Evolutionary conservation across 2,888 invertebrate genomes (phyloP).

Genomic region (Syrista parreyssii): DNA sequence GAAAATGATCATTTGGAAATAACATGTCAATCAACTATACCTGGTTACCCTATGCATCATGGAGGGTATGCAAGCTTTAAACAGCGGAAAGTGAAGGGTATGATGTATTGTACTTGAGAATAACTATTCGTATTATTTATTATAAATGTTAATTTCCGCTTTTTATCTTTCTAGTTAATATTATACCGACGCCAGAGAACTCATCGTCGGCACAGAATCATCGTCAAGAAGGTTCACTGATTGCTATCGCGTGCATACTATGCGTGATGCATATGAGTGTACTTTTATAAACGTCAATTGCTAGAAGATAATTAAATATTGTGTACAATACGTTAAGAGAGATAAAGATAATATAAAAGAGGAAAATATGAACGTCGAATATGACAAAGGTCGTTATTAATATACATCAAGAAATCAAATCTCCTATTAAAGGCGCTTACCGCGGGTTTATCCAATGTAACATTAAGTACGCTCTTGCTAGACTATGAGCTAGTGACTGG

Average conservation of each 20-base stretch:
- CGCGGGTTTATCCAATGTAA: neutral
- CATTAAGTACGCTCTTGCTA: neutral
- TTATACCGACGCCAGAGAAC: constrained; percentile 39
- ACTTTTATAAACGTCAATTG: constrained; percentile 63
- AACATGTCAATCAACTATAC: constrained; percentile 83
- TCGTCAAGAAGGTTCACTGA: constrained; percentile 41
- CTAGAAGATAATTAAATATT: constrained; percentile 48
- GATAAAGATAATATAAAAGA: constrained; percentile 13
- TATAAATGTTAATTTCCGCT: neutral
- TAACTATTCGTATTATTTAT: neutral
- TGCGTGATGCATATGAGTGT: constrained; percentile 52
- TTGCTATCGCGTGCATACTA: constrained; percentile 47
- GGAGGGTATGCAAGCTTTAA: constrained; percentile 81
- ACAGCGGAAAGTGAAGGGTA: constrained; percentile 80
- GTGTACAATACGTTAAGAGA: constrained; percentile 22
- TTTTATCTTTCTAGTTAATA: constrained; percentile 46
- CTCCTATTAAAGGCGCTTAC: neutral
- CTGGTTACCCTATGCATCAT: constrained; percentile 77
- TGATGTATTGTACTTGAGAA: constrained; percentile 50
- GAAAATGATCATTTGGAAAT: constrained; percentile 78
- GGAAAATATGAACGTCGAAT: constrained; percentile 40
- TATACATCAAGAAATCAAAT: neutral
- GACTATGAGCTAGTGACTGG: neutral
- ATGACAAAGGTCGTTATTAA: neutral
- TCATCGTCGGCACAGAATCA: constrained; percentile 44